Percentiles rank a stretch among this genome's conserved stretches.
Conservation (phyloP, 1,140 invertebrate genomes). For the Aphelenchoides avenae region DNA sequence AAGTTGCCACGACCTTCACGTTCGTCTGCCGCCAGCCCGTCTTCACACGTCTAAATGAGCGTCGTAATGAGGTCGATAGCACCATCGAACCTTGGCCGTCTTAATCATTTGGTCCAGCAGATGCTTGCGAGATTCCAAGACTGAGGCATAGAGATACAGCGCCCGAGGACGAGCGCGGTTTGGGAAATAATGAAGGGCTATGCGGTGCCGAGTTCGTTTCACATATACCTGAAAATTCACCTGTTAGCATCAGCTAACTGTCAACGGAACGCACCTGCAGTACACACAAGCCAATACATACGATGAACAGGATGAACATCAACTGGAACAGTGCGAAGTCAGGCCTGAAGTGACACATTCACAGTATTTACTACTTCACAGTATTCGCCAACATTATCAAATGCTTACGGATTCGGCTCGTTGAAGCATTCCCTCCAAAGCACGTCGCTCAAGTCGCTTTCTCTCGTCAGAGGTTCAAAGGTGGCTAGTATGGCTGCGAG, state of each 20-base stretch:
- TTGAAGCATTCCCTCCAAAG: slow-evolving; percentile 37
- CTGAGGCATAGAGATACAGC: slow-evolving; percentile 29
- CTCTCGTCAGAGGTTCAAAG: slow-evolving; percentile 35
- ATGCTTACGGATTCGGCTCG: slow-evolving; percentile 37
- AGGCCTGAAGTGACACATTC: slow-evolving; percentile 5
- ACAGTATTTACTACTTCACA: slow-evolving; percentile 1
- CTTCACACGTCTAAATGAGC: not conserved
- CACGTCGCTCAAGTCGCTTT: slow-evolving; percentile 18
- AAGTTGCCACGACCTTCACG: no score
- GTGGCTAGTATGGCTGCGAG: slow-evolving; percentile 24
- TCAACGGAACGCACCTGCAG: slow-evolving; percentile 22
- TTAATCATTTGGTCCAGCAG: slow-evolving; percentile 22
- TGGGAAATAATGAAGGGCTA: slow-evolving; percentile 42
- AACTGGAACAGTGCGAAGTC: slow-evolving; percentile 27
- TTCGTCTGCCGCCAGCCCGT: slow-evolving; percentile 20
- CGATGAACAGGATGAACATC: slow-evolving; percentile 40
- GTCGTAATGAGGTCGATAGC: not conserved
- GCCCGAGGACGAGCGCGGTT: slow-evolving; percentile 23
- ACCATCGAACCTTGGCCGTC: slow-evolving; percentile 14
- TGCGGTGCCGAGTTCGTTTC: slow-evolving; percentile 20
- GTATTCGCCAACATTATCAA: slow-evolving; percentile 14
- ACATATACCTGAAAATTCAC: slow-evolving; percentile 33
- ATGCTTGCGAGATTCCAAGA: slow-evolving; percentile 21
- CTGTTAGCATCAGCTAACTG: not conserved
- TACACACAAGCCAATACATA: slow-evolving; percentile 16